Base-by-base conservation (phyloP, 2,113 vertebrate genomes). In the Phalacrocorax carbo region DNA sequence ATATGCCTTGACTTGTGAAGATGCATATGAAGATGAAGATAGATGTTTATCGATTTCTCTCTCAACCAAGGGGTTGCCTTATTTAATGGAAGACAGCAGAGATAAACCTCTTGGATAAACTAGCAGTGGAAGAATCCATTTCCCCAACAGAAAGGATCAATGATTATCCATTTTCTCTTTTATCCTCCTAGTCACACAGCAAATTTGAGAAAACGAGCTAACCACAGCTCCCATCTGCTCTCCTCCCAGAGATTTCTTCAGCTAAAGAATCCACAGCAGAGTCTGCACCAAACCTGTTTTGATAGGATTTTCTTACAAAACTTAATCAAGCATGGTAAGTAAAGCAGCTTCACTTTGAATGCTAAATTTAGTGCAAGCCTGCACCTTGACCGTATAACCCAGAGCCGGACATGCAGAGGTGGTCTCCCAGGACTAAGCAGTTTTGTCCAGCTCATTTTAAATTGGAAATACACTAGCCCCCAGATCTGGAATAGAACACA, bases 91-190 rank as follows among this genome's bases (percentile, higher is more conserved):
- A 93, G 76, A 21, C 38, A 93, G 82, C 51, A 88, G 69, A 92
- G 61, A 81, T 16, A 82, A 90, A 75, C 83, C 83, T 88, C 52
- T 34, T 32, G 52, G 57, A 94, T 73, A 81, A 77, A 75, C 36
- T 5, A 78, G 51, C 7, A 2, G 36, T 64, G 52, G 92, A 91
- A 71, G 90, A 90, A 93, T 64, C 73, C 57, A 76, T 76, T 78
- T 95, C 57, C 55, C 49, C 77, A 90, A 36, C 36, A 72, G 86
- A 83, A 79, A 72, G 73, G 60, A 94, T 89, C 78, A 38, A 87
- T 85, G 83, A 64, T 94, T 81, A 89, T 79, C 86, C 86, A 79
- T 94, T 93, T 93, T 89, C 51, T 86, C 72, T 89, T 82, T 89
- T n/a, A 73, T 71, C 73, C 77, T 78, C 61, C 72, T 19, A 17